phyloP scores from a whole-genome alignment of 2,888 invertebrate species.

The Parascotia fuliginaria region DNA sequence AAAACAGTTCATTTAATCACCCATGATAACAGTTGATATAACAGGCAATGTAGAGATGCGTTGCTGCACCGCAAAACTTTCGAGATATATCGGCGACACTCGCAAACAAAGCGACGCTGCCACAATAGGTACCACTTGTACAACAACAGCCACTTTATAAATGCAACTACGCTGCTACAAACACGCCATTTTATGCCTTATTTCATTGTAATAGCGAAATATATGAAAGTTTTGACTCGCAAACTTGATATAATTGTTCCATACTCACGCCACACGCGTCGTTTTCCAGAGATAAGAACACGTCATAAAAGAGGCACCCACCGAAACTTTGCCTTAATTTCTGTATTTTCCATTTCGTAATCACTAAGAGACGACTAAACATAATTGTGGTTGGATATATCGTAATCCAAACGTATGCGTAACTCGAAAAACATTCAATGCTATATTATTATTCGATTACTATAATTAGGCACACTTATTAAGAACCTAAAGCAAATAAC shows the following conservation, averaged over 20 bases:
- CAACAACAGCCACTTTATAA: conserved; percentile 55
- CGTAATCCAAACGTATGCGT: conserved; percentile 39
- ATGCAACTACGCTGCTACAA: conserved; percentile 29
- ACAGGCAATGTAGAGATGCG: conserved; percentile 55
- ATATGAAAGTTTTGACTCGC: conserved; percentile 46
- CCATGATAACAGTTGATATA: conserved; percentile 52
- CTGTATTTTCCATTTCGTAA: conserved; percentile 69
- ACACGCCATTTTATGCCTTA: conserved; percentile 50
- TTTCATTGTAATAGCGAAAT: conserved; percentile 46
- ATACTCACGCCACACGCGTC: conserved; percentile 63
- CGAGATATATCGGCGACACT: conserved; percentile 80
- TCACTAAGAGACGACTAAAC: conserved; percentile 57
- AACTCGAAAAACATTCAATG: too few relatives aligned
- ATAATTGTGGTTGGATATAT: conserved; percentile 56
- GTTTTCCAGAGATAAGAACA: conserved; percentile 76
- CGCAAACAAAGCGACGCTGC: conserved; percentile 74
- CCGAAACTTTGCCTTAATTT: conserved; percentile 78
- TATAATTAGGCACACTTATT: too few relatives aligned
- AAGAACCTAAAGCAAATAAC: too few relatives aligned
- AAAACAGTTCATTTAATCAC: conserved; percentile 30
- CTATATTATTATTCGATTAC: too few relatives aligned
- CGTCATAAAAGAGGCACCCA: conserved; percentile 77
- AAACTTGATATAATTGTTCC: conserved; percentile 51
- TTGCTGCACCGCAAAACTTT: conserved; percentile 74
- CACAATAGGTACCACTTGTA: conserved; percentile 74